Base-by-base conservation (phyloP, 1,140 invertebrate species). In the Saccostrea cuccullata region DNA sequence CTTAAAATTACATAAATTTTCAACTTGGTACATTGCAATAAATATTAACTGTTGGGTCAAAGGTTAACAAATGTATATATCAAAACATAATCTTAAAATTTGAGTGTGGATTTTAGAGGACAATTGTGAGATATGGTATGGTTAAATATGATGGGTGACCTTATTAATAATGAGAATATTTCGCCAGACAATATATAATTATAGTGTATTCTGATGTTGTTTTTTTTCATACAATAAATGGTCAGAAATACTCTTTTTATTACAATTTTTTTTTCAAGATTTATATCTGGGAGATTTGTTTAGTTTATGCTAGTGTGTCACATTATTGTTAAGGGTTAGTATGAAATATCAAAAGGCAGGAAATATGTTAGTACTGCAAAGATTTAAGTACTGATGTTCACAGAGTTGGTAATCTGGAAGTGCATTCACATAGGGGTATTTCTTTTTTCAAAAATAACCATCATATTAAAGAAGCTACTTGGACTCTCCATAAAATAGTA, bases 281-380 rank as follows among this genome's bases (percentile, higher is more conserved):
- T 47, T 64, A 64, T 64, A 1, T 20, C 5, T 64, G 17, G 15
- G 17, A 64, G 13, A 20, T 64, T 64, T 20, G n/a, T n/a, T 64
- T 20, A 47, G 47, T 64, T 64, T 20, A 64, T 20, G n/a, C n/a
- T 64, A n/a, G 6, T 64, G 58, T 64, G 58, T 64, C 17, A 64
- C 58, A 17, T 64, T 20, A 64, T 20, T 64, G n/a, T n/a, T 36
- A 64, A 64, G 15, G 58, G 17, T 64, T 64, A 64, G 58, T 64
- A 64, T 64, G 1, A 20, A 20, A 64, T 17, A 64, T 64, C n/a
- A 64, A 64, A 64, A 20, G 17, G 58, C 17, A 64, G 58, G 15
- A 64, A 77, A 30, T 67, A 36, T 77, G 26, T 77, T 77, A 77
- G 70, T 77, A 36, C 15, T 23, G 26, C 70, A 77, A 67, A 17